Percentiles rank a stretch among this genome's conserved stretches.
Evolutionary conservation across 1,140 invertebrate genomes (phyloP).

Genomic region (Drosophila miranda): DNA sequence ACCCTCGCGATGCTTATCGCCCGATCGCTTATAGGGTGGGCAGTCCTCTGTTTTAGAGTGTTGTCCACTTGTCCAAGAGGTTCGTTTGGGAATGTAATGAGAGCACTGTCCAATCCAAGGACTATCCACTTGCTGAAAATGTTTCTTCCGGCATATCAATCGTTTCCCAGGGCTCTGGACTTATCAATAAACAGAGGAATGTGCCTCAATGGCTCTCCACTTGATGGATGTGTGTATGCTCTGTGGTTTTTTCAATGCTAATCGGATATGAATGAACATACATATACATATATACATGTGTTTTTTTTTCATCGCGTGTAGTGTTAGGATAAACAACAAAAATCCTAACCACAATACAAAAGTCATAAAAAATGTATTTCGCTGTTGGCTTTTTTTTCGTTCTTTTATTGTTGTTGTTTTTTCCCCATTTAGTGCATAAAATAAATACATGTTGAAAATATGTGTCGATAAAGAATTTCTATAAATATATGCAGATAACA

Average conservation of each 20-base stretch:
- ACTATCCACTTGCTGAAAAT: not conserved
- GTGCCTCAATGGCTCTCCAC: not conserved
- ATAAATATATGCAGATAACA: conserved; percentile 25
- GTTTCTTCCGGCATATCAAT: not conserved
- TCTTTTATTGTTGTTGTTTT: not conserved
- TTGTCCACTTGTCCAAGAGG: too few species aligned
- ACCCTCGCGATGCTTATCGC: conserved; percentile 1
- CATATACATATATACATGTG: not conserved
- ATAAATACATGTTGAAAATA: conserved; percentile 8
- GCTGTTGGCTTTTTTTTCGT: conserved; percentile 8
- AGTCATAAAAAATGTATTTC: conserved; percentile 39
- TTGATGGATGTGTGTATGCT: conserved; percentile 15
- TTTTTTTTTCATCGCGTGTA: not conserved
- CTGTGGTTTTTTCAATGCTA: conserved; percentile 22
- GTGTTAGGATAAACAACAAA: conserved; percentile 46
- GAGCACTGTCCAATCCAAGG: too few species aligned
- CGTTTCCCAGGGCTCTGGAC: not conserved
- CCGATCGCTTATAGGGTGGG: too few species aligned
- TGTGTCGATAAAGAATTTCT: conserved; percentile 40
- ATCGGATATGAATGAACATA: not conserved
- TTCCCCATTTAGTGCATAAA: conserved; percentile 13
- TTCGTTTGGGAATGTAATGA: too few species aligned
- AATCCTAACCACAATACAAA: conserved; percentile 31
- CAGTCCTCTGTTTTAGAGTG: too few species aligned
- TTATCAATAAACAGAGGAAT: conserved; percentile 18